Conservation (phyloP, 2,113 vertebrate genomes). For the Delphinus delphis region DNA sequence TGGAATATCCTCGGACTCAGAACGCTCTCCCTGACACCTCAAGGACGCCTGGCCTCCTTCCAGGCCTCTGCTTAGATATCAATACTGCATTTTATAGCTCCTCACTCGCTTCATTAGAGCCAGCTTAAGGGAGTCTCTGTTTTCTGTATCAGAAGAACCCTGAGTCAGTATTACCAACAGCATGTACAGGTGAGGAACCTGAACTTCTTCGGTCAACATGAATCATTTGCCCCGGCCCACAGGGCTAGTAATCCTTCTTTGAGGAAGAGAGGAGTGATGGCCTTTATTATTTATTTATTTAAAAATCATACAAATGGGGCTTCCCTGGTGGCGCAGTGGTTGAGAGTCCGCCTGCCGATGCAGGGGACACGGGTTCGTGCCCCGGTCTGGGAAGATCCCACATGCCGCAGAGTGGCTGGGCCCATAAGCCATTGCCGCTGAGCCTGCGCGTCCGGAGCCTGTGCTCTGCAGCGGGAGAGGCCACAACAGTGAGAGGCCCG, state of each 20-base stretch:
- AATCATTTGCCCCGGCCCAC: not conserved
- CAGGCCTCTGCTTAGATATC: not conserved
- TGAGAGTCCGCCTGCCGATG: too few relatives aligned
- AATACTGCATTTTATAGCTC: not conserved
- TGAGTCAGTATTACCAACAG: not conserved
- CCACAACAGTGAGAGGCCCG: too few relatives aligned
- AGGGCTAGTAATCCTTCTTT: not conserved
- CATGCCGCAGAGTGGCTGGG: too few relatives aligned
- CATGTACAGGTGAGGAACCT: not conserved
- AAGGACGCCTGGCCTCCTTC: not conserved
- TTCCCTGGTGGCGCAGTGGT: too few relatives aligned
- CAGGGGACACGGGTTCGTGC: too few relatives aligned
- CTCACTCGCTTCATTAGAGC: not conserved
- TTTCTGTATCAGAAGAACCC: not conserved
- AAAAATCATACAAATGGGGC: not conserved
- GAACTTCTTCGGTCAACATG: not conserved
- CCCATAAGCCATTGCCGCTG: too few relatives aligned
- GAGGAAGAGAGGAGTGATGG: not conserved
- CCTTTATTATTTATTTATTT: not conserved
- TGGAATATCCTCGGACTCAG: not conserved
- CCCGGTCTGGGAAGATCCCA: too few relatives aligned
- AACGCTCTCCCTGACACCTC: not conserved
- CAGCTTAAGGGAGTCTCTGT: not conserved
- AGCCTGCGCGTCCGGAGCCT: too few relatives aligned
- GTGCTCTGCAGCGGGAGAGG: too few relatives aligned